These are phyloP conservation scores for Bradypus variegatus DNA, from an alignment of 2,797 vertebrate species.

Conservation along the genomic window DNA sequence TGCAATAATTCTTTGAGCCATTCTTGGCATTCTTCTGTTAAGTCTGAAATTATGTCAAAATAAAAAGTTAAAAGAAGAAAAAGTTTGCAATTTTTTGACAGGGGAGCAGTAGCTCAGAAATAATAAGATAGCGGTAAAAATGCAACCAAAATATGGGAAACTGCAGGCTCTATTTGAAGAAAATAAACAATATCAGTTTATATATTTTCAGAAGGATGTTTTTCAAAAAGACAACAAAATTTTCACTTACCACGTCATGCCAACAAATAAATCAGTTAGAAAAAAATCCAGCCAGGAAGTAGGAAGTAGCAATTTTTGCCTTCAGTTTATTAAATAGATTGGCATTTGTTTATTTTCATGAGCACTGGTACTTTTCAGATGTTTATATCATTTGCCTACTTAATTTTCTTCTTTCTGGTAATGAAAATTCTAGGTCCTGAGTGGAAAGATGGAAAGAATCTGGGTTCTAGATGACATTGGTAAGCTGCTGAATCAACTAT, in stretches of 20 bases:
- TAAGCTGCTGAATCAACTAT: not conserved
- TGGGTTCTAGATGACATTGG: not conserved
- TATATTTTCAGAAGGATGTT: not conserved
- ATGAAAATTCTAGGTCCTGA: not conserved
- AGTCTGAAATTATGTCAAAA: not conserved
- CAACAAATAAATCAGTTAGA: not conserved
- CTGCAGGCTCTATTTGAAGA: not conserved
- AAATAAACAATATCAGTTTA: not conserved
- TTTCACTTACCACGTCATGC: not conserved
- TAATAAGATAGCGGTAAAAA: not conserved
- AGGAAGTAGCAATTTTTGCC: constrained; percentile 1
- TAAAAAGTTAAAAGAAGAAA: not conserved
- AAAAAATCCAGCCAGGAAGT: not conserved
- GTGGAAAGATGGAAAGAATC: not conserved
- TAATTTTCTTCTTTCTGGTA: constrained; percentile 29
- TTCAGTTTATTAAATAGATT: not conserved
- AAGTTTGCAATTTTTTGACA: not conserved
- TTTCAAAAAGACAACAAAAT: not conserved
- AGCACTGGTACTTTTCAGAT: not conserved
- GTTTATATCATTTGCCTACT: constrained; percentile 4
- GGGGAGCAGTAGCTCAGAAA: not conserved
- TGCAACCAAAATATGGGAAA: not conserved
- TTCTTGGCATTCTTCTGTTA: not conserved
- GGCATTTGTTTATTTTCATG: not conserved
- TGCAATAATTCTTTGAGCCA: not conserved